Evolutionary conservation across 2,888 invertebrate species (phyloP).

Genomic region (Nebria brevicollis): DNA sequence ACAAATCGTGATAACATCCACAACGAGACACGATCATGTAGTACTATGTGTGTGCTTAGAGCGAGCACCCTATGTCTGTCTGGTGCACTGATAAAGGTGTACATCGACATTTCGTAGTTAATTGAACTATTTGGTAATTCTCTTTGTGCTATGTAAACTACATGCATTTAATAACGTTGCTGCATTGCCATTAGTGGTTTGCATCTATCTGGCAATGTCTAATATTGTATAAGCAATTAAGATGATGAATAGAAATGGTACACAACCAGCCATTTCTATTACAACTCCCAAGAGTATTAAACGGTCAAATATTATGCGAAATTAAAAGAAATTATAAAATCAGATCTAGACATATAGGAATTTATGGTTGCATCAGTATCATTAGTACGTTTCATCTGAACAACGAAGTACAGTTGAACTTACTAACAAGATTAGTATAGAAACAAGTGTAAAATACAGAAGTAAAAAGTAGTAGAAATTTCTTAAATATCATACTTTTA

Average conservation of each 20-base stretch:
- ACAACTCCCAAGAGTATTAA: too few relatives aligned
- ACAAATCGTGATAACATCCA: slow-evolving; percentile 39
- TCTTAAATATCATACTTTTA: too few relatives aligned
- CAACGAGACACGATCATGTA: slow-evolving; percentile 4
- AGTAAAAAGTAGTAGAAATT: too few relatives aligned
- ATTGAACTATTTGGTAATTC: slow-evolving; percentile 7
- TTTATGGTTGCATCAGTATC: too few relatives aligned
- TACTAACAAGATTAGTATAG: too few relatives aligned
- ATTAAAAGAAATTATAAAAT: too few relatives aligned
- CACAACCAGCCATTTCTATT: background rate
- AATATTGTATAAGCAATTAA: background rate
- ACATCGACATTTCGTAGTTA: slow-evolving; percentile 5
- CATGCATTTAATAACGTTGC: background rate
- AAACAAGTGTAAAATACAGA: too few relatives aligned
- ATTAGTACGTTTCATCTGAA: too few relatives aligned
- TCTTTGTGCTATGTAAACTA: background rate
- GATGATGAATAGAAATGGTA: background rate
- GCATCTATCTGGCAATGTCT: background rate
- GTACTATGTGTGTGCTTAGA: background rate
- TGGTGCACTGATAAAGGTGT: background rate
- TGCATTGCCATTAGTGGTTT: background rate
- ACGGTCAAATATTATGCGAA: too few relatives aligned
- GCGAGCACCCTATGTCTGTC: background rate
- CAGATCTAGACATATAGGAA: too few relatives aligned
- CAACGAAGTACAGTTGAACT: too few relatives aligned